These are phyloP conservation scores for Cryptomyrus ogoouensis DNA, from an alignment of 2,113 vertebrate genomes.

Conservation along the genomic window DNA sequence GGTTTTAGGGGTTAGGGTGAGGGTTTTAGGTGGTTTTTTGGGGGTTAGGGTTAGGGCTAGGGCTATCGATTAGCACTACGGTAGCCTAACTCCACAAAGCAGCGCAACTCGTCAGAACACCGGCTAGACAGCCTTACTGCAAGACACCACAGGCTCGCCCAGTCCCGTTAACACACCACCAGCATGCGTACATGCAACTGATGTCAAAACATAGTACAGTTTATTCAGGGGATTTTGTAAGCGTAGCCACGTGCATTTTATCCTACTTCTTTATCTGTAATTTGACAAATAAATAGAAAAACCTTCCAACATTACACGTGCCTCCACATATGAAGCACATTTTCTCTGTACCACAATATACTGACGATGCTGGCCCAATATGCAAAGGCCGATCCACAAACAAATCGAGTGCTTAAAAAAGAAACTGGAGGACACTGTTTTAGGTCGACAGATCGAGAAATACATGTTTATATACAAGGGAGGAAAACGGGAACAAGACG, in stretches of 20 bases:
- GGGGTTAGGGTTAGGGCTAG: no score
- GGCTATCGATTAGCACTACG: no score
- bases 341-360: not conserved
- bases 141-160: not conserved
- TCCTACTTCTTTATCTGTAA: not conserved
- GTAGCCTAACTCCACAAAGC: no score
- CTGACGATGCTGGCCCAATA: not conserved
- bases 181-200: not conserved
- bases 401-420: not conserved
- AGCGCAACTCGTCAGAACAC: no score
- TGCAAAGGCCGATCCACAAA: not conserved
- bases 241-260: not conserved
- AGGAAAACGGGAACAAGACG: not conserved
- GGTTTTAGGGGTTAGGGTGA: no score
- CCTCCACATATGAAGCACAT: not conserved
- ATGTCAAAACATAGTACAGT: not conserved
- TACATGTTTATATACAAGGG: not conserved
- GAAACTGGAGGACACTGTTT: not conserved
- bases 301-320: not conserved
- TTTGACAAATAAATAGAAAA: not conserved
- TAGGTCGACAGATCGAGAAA: not conserved
- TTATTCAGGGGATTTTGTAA: not conserved
- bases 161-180: not conserved
- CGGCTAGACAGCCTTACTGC: not conserved
- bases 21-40: no score